Conservation (phyloP, 1,140 invertebrate species). For the Onthophagus taurus region DNA sequence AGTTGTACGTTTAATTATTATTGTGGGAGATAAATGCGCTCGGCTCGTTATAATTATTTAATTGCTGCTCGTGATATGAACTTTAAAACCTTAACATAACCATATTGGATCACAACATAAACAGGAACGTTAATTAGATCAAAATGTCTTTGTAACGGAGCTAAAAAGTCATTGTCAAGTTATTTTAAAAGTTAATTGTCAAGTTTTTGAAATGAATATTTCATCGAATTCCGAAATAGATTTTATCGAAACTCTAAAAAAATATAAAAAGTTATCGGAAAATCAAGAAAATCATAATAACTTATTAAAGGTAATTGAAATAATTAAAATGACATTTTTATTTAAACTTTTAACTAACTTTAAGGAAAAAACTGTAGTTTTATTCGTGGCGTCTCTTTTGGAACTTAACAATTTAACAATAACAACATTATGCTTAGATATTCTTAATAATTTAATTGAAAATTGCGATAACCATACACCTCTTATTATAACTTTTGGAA, state of each 20-base stretch:
- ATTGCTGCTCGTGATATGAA: too few relatives aligned
- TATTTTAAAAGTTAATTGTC: too few relatives aligned
- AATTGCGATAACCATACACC: slow-evolving; percentile 14
- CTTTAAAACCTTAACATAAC: too few relatives aligned
- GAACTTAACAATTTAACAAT: slow-evolving; percentile 12
- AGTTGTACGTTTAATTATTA: too few relatives aligned
- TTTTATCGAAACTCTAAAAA: not conserved
- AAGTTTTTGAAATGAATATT: too few relatives aligned
- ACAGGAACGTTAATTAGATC: too few relatives aligned
- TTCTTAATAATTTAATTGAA: slow-evolving; percentile 20
- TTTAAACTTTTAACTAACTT: not conserved
- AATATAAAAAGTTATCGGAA: not conserved
- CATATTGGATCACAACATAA: too few relatives aligned
- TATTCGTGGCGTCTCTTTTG: slow-evolving; percentile 19
- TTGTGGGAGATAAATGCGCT: too few relatives aligned
- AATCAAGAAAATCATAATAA: slow-evolving; percentile 1
- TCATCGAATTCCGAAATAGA: too few relatives aligned
- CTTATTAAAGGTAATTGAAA: slow-evolving; percentile 5
- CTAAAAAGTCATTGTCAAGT: too few relatives aligned
- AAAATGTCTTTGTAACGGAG: too few relatives aligned
- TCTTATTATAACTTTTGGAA: slow-evolving; percentile 19
- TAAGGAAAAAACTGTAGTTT: slow-evolving; percentile 21
- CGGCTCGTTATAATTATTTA: too few relatives aligned
- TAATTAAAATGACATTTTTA: not conserved
- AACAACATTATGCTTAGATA: slow-evolving; percentile 19